Percentiles rank a stretch among this genome's conserved stretches.
These are phyloP conservation scores for Alosa sapidissima DNA, from an alignment of 2,797 vertebrate species.

Conservation along the genomic window DNA sequence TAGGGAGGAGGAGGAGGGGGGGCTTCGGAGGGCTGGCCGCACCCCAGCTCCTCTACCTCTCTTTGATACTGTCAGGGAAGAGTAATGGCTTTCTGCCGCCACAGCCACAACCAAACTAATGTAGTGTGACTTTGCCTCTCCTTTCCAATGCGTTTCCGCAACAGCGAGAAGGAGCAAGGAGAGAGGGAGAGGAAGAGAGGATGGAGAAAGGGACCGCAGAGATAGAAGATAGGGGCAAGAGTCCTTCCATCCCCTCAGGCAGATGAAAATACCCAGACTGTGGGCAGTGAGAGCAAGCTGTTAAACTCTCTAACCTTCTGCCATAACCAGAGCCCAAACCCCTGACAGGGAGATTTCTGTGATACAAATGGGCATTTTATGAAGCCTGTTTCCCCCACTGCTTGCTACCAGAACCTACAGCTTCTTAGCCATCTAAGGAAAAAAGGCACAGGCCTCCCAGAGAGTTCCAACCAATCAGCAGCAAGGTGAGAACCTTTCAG, in stretches of 20 bases:
- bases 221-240: constrained; percentile 46
- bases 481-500: background rate
- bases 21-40: constrained; percentile 36
- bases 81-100: constrained; percentile 79
- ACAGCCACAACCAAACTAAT: constrained; percentile 75
- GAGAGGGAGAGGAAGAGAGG: constrained; percentile 35
- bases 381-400: constrained; percentile 35
- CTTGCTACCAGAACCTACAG: constrained; percentile 22
- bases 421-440: constrained; percentile 28
- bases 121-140: constrained; percentile 78
- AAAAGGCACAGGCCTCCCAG: constrained; percentile 23
- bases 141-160: constrained; percentile 73
- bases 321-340: constrained; percentile 42
- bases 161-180: constrained; percentile 60
- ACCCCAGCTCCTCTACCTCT: constrained; percentile 65
- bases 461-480: background rate
- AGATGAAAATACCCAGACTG: constrained; percentile 41
- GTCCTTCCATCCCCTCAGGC: constrained; percentile 46
- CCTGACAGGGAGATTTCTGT: constrained; percentile 40
- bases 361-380: constrained; percentile 28
- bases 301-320: constrained; percentile 44
- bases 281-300: constrained; percentile 38
- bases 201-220: constrained; percentile 38
- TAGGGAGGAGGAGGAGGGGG: background rate
- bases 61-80: constrained; percentile 81